phyloP scores from a whole-genome alignment of 2,113 vertebrate genomes.

The Mystacornis crossleyi region DNA sequence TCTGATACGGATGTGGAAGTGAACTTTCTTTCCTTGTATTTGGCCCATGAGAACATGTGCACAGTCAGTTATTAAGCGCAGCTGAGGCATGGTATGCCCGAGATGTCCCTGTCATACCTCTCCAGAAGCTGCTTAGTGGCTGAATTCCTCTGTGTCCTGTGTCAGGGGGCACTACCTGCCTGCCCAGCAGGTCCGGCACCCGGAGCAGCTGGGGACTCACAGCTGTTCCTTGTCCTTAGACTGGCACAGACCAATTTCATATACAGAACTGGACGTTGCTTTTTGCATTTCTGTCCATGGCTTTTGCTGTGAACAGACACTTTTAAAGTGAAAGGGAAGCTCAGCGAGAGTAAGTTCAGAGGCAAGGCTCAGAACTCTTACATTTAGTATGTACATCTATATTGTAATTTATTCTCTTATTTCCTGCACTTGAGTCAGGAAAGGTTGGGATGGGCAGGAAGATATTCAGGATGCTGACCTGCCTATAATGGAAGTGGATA shows the following conservation, averaged over 20 bases:
- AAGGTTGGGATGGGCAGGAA: slow-evolving; percentile 53
- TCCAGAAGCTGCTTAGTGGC: background rate
- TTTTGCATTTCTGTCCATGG: background rate
- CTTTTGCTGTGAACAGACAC: background rate
- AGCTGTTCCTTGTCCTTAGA: background rate
- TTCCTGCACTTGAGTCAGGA: slow-evolving; percentile 46
- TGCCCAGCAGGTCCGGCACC: background rate
- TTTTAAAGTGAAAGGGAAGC: background rate
- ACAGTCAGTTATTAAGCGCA: background rate
- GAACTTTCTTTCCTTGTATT: background rate
- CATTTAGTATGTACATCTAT: background rate
- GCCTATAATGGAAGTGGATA: slow-evolving; percentile 23
- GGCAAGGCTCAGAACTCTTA: background rate
- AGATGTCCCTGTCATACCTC: background rate
- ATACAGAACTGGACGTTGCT: background rate
- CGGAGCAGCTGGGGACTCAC: background rate
- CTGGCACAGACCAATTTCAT: background rate
- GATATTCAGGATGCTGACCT: background rate
- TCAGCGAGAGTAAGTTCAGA: background rate
- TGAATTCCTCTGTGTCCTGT: background rate
- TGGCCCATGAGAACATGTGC: background rate
- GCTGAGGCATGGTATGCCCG: background rate
- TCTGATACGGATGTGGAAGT: background rate
- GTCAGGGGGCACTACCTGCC: background rate
- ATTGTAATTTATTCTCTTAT: background rate